phyloP scores from a whole-genome alignment of 2,888 invertebrate species.

The Xylophagus ater region DNA sequence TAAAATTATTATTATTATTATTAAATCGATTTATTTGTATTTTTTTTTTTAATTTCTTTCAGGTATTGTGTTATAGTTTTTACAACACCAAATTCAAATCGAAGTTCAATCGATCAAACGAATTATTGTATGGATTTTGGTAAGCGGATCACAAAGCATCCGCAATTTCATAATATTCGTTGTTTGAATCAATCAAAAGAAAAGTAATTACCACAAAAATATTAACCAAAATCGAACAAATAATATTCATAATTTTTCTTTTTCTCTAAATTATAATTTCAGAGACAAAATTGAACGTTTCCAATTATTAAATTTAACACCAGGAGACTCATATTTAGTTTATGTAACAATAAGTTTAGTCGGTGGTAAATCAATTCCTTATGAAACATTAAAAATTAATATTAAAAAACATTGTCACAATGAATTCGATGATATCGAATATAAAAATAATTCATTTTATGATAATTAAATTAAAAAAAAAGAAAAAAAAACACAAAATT shows the following conservation, averaged over 20 bases:
- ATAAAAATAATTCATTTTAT: constrained; percentile 12
- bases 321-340: constrained; percentile 44
- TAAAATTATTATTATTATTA: no score
- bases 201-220: constrained; percentile 19
- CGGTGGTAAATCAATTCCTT: constrained; percentile 46
- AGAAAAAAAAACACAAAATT: constrained; percentile 1
- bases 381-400: constrained; percentile 40
- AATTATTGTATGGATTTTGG: constrained; percentile 39
- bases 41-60: constrained; percentile 8
- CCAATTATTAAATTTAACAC: constrained; percentile 40
- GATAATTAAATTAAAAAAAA: constrained; percentile 9
- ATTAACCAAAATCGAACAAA: background rate
- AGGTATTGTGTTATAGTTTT: constrained; percentile 38
- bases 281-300: constrained; percentile 42
- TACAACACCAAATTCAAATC: constrained; percentile 33
- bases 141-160: constrained; percentile 27
- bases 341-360: constrained; percentile 47
- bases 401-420: constrained; percentile 20
- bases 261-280: no score
- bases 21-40: no score
- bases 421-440: constrained; percentile 20
- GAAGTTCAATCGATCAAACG: constrained; percentile 34
- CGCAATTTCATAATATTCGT: constrained; percentile 32
- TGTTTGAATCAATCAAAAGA: constrained; percentile 32
- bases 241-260: background rate